These are phyloP conservation scores for Cacoxenus indagator DNA, from an alignment of 2,888 invertebrate genomes.

Conservation along the genomic window DNA sequence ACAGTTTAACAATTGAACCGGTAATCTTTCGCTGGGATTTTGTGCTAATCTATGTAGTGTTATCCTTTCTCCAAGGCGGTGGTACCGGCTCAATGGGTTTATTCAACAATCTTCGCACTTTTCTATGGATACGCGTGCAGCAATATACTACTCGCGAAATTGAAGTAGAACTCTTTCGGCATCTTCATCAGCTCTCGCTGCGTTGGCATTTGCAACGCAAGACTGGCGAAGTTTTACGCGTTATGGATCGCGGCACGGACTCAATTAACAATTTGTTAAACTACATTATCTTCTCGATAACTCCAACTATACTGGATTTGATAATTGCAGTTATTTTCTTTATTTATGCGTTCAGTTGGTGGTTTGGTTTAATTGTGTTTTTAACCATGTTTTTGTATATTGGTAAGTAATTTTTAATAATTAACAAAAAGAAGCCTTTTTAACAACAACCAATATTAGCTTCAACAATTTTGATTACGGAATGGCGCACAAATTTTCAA, in stretches of 20 bases:
- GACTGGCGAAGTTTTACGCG: slow-evolving; percentile 95
- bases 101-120: slow-evolving; percentile 90
- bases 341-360: slow-evolving; percentile 86
- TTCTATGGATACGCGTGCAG: slow-evolving; percentile 95
- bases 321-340: slow-evolving; percentile 92
- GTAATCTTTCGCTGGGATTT: slow-evolving; percentile 88
- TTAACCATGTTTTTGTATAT: slow-evolving; percentile 93
- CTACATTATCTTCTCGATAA: slow-evolving; percentile 92
- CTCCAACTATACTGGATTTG: slow-evolving; percentile 94
- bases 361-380: slow-evolving; percentile 97
- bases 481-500: slow-evolving; percentile 97
- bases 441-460: slow-evolving; percentile 71
- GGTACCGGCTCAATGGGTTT: slow-evolving; percentile 94
- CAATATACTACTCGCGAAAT: slow-evolving; percentile 95
- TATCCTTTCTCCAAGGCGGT: slow-evolving; percentile 96
- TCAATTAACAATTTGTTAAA: slow-evolving; percentile 95
- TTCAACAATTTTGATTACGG: slow-evolving; percentile 88
- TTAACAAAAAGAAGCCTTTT: slow-evolving; percentile 10
- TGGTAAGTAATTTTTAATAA: slow-evolving; percentile 74
- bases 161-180: slow-evolving; percentile 87
- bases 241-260: slow-evolving; percentile 98
- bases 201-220: slow-evolving; percentile 96
- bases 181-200: slow-evolving; percentile 90
- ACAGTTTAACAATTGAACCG: slow-evolving; percentile 79
- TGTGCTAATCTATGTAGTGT: slow-evolving; percentile 85